Percentiles rank a stretch among this genome's conserved stretches.
These are phyloP conservation scores for Harpalus rufipes DNA, from an alignment of 2,888 invertebrate species.

Conservation along the genomic window DNA sequence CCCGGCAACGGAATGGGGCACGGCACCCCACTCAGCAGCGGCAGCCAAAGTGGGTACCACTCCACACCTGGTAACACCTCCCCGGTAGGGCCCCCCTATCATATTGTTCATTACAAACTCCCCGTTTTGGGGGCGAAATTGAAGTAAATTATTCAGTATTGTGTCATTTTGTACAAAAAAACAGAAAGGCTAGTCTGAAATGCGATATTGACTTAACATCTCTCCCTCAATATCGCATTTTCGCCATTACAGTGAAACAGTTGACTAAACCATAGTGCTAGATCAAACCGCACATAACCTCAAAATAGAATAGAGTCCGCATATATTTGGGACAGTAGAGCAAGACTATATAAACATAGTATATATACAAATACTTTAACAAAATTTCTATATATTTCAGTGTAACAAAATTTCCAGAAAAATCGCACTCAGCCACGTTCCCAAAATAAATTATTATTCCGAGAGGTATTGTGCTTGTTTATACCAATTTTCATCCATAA, in stretches of 20 bases:
- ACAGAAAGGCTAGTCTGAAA: too few relatives aligned
- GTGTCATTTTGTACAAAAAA: too few relatives aligned
- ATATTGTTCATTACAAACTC: slow-evolving; percentile 88
- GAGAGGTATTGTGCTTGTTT: too few relatives aligned
- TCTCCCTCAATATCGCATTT: not conserved
- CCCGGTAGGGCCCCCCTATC: slow-evolving; percentile 86
- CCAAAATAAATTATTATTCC: too few relatives aligned
- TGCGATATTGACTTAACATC: not conserved
- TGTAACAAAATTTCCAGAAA: too few relatives aligned
- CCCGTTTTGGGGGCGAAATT: slow-evolving; percentile 81
- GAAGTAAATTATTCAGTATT: slow-evolving; percentile 72
- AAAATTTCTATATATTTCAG: not conserved
- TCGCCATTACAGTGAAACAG: slow-evolving; percentile 1
- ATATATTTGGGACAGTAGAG: slow-evolving; percentile 4
- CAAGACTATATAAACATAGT: slow-evolving; percentile 11
- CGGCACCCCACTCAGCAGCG: slow-evolving; percentile 71
- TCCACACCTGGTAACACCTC: slow-evolving; percentile 78
- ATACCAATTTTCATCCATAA: too few relatives aligned
- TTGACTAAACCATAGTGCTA: slow-evolving; percentile 37
- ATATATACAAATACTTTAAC: slow-evolving; percentile 7
- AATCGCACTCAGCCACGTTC: too few relatives aligned
- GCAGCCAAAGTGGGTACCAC: slow-evolving; percentile 73
- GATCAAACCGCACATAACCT: slow-evolving; percentile 51
- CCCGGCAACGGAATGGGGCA: slow-evolving; percentile 68
- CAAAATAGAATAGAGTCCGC: slow-evolving; percentile 22